Percentiles rank a stretch among this genome's conserved stretches.
These are phyloP conservation scores for Caradrina clavipalpis DNA, from an alignment of 2,888 invertebrate species.

Conservation along the genomic window DNA sequence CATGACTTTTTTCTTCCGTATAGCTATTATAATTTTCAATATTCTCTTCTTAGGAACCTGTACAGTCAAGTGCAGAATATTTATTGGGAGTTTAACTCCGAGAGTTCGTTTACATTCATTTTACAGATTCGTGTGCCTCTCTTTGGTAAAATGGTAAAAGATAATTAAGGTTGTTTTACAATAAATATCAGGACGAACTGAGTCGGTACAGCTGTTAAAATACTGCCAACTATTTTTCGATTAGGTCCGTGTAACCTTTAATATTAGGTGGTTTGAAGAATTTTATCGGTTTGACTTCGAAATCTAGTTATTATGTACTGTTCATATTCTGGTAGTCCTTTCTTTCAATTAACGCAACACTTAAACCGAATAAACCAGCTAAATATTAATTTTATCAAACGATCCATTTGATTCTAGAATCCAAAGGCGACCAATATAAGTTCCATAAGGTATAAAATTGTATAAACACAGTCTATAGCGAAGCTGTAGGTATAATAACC, in stretches of 20 bases:
- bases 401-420: conserved; percentile 44
- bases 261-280: no score
- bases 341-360: conserved; percentile 20
- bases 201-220: not conserved
- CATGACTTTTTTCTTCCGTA: no score
- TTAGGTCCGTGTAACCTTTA: no score
- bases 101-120: not conserved
- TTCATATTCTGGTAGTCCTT: not conserved
- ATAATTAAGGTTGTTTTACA: not conserved
- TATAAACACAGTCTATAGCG: conserved; percentile 70
- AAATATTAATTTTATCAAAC: conserved; percentile 13
- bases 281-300: no score
- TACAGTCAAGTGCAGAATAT: not conserved
- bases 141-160: not conserved
- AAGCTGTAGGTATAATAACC: conserved; percentile 86
- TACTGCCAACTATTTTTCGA: no score
- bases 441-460: conserved; percentile 70
- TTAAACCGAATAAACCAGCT: conserved; percentile 32
- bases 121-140: no score
- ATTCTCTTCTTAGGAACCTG: not conserved
- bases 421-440: conserved; percentile 63
- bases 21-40: not conserved
- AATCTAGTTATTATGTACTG: not conserved
- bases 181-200: not conserved
- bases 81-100: not conserved